phyloP scores from a whole-genome alignment of 2,797 vertebrate genomes.

The Potorous gilbertii region DNA sequence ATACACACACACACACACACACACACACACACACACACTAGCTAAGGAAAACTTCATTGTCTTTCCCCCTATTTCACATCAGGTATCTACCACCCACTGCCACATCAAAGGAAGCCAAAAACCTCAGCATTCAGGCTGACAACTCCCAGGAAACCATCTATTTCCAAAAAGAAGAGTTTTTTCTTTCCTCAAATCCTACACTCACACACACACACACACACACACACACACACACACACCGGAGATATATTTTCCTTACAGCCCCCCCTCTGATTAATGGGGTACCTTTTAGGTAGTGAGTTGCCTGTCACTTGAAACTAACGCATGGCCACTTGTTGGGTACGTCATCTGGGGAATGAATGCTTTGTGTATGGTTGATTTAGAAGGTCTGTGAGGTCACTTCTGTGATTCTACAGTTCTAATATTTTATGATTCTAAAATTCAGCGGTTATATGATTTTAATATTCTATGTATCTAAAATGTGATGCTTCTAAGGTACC shows the following conservation, averaged over 20 bases:
- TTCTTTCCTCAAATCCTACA: not conserved
- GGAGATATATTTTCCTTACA: constrained; percentile 27
- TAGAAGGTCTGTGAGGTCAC: not conserved
- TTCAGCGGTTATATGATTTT: not conserved
- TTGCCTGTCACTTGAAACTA: not conserved
- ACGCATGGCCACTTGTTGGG: not conserved
- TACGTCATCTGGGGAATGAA: not conserved
- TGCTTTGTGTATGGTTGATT: not conserved
- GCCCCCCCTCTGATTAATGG: constrained; percentile 12
- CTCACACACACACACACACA: not conserved
- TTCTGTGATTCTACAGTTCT: not conserved
- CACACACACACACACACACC: not conserved
- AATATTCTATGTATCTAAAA: not conserved
- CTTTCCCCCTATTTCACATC: not conserved
- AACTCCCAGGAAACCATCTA: not conserved
- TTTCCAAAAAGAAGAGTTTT: not conserved
- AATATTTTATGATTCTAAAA: not conserved
- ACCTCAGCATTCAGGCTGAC: not conserved
- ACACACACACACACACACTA: not conserved
- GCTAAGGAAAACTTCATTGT: not conserved
- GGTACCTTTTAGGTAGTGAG: not conserved
- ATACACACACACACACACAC: not conserved
- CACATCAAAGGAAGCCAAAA: not conserved
- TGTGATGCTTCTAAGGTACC: not conserved
- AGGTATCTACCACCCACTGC: not conserved